Evolutionary conservation across 2,888 invertebrate species (phyloP).

Genomic region (Ennomos fuscantarius): DNA sequence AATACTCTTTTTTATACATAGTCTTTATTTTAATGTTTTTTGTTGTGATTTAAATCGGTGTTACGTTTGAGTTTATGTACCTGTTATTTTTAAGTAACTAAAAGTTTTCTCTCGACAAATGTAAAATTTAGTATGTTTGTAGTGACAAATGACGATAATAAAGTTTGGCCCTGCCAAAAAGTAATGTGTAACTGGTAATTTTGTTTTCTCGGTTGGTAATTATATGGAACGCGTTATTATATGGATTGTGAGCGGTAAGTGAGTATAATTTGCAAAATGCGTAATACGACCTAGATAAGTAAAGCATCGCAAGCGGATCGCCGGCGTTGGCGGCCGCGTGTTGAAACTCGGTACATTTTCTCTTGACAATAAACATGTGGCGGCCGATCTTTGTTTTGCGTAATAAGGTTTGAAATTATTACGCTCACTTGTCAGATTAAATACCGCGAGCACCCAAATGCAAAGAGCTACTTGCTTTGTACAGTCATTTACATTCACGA

Average conservation of each 20-base stretch:
- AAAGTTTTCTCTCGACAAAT: conserved; percentile 42
- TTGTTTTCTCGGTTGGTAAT: conserved; percentile 48
- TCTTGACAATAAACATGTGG: conserved; percentile 71
- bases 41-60: conserved; percentile 67
- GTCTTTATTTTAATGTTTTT: conserved; percentile 69
- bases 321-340: conserved; percentile 52
- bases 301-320: conserved; percentile 63
- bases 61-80: conserved; percentile 83
- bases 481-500: conserved; percentile 4
- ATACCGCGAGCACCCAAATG: conserved; percentile 35
- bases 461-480: not conserved
- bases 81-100: conserved; percentile 72
- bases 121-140: conserved; percentile 42
- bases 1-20: conserved; percentile 64
- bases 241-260: conserved; percentile 58
- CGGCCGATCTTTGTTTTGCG: conserved; percentile 68
- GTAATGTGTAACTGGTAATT: conserved; percentile 53
- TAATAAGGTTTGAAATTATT: conserved; percentile 44
- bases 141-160: conserved; percentile 56
- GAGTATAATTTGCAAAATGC: conserved; percentile 71
- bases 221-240: conserved; percentile 54
- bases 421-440: conserved; percentile 45
- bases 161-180: conserved; percentile 66
- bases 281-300: conserved; percentile 75
- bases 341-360: conserved; percentile 64